Percentiles rank a stretch among this genome's conserved stretches.
Conservation (phyloP, 1,140 invertebrate genomes). For the Pachypeltis micranthus region DNA sequence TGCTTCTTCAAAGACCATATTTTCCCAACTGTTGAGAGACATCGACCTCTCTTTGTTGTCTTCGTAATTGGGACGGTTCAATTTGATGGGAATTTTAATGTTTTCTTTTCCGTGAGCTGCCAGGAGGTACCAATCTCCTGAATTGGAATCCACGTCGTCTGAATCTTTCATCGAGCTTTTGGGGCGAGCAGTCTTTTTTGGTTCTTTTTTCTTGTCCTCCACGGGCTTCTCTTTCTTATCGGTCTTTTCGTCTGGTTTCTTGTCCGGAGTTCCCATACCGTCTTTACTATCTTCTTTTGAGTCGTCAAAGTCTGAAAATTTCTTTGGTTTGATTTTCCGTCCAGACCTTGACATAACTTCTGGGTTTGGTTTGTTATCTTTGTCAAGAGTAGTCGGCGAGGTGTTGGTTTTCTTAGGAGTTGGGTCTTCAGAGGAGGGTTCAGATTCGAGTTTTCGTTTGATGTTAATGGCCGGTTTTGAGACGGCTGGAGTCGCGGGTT, state of each 20-base stretch:
- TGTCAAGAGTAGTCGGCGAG: not conserved
- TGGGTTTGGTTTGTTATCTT: constrained; percentile 9
- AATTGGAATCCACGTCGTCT: not conserved
- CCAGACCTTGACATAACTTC: constrained; percentile 58
- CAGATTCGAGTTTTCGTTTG: constrained; percentile 12
- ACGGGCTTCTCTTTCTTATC: not conserved
- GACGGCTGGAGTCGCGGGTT: not conserved
- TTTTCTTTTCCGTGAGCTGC: constrained; percentile 39
- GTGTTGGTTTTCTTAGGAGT: constrained; percentile 7
- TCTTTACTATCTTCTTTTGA: constrained; percentile 17
- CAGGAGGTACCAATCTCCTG: not conserved
- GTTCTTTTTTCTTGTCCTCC: not conserved
- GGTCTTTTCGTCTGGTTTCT: not conserved
- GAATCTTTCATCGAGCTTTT: not conserved
- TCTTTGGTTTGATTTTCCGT: constrained; percentile 60
- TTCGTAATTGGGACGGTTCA: constrained; percentile 38
- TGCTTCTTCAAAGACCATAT: constrained; percentile 43
- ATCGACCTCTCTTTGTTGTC: constrained; percentile 29
- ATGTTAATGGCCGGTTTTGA: constrained; percentile 13
- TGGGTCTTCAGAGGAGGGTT: constrained; percentile 10
- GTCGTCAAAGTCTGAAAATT: constrained; percentile 25
- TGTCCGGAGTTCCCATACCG: not conserved
- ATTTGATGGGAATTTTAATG: constrained; percentile 44
- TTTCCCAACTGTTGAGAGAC: constrained; percentile 46
- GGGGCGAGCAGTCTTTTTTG: not conserved